These are phyloP conservation scores for Masnerella sp. DNA, from an alignment of 2,888 invertebrate genomes.

Conservation along the genomic window DNA sequence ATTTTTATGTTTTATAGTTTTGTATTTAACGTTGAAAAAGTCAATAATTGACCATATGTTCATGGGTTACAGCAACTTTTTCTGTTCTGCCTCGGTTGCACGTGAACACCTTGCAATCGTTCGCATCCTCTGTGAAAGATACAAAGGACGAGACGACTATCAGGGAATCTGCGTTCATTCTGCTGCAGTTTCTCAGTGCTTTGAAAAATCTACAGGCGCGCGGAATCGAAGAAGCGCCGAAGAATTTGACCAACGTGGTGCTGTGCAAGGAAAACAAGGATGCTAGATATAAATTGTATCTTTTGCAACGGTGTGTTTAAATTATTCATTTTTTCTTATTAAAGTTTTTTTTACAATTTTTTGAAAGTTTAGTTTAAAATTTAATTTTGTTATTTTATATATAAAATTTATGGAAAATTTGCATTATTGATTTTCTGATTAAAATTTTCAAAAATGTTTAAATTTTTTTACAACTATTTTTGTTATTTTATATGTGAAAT, in stretches of 20 bases:
- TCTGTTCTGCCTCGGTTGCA: conserved; percentile 87
- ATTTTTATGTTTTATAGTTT: no score
- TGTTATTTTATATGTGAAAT: no score
- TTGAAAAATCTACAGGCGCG: conserved; percentile 89
- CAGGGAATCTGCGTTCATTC: conserved; percentile 86
- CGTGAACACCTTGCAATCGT: conserved; percentile 86
- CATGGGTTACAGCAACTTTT: conserved; percentile 82
- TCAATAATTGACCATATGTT: not conserved
- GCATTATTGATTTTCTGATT: no score
- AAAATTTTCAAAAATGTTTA: no score
- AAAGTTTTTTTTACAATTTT: not conserved
- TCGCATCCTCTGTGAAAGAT: conserved; percentile 81
- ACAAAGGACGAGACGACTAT: conserved; percentile 79
- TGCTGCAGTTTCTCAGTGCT: conserved; percentile 89
- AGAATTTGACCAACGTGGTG: conserved; percentile 85
- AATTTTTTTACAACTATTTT: no score
- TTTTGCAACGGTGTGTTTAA: conserved; percentile 83
- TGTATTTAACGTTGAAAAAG: no score
- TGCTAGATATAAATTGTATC: conserved; percentile 83
- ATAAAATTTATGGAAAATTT: no score
- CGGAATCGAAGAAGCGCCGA: conserved; percentile 88
- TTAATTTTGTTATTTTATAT: not conserved
- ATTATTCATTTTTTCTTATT: not conserved
- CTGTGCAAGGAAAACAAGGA: conserved; percentile 85
- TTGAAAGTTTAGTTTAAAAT: not conserved